These are phyloP conservation scores for Benitochromis conjunctus DNA, from an alignment of 2,113 vertebrate genomes.

Conservation along the genomic window DNA sequence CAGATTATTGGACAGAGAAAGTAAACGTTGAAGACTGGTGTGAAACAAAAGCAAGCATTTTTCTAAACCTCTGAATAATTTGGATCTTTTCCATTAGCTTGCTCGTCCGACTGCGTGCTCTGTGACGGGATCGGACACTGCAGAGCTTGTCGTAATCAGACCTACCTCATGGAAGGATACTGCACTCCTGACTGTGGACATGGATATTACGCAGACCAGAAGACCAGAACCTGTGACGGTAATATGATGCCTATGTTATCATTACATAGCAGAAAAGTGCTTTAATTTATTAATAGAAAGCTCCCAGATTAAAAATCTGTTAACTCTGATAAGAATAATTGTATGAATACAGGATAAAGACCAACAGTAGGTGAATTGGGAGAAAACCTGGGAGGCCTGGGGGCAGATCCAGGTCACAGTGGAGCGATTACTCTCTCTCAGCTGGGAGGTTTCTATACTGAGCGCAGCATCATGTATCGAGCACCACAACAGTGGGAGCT, in stretches of 20 bases:
- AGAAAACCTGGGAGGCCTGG: not conserved
- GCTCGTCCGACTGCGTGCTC: conserved; percentile 79
- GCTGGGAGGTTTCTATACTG: not conserved
- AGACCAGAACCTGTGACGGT: conserved; percentile 81
- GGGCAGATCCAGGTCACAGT: not conserved
- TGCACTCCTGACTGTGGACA: conserved; percentile 82
- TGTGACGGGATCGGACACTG: conserved; percentile 76
- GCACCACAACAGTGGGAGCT: not conserved
- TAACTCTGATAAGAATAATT: not conserved
- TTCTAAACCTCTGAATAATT: not conserved
- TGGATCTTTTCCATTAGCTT: conserved; percentile 69
- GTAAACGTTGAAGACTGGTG: not conserved
- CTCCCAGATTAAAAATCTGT: not conserved
- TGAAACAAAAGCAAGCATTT: not conserved
- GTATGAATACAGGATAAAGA: not conserved
- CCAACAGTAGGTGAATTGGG: fast-evolving
- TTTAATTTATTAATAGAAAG: not conserved
- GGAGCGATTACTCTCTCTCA: not conserved
- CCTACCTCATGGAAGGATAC: conserved; percentile 74
- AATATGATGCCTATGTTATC: not conserved
- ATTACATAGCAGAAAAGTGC: not conserved
- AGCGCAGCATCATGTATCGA: not conserved
- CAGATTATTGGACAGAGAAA: not conserved
- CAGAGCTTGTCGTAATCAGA: conserved; percentile 69
- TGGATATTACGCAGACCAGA: conserved; percentile 73